phyloP scores from a whole-genome alignment of 2,888 invertebrate genomes.

The Parelbella ahira region DNA sequence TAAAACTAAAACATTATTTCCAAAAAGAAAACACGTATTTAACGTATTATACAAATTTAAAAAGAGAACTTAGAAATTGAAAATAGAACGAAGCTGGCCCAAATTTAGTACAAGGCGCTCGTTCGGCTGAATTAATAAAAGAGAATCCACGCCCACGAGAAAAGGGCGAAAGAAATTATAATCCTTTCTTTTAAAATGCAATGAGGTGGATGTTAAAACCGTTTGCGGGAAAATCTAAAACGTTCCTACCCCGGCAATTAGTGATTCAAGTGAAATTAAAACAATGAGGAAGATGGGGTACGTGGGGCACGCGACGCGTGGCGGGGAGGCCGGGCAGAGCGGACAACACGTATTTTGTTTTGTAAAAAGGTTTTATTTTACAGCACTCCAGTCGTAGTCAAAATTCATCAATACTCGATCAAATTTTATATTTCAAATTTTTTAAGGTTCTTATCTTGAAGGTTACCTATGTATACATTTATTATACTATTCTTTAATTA shows the following conservation, averaged over 20 bases:
- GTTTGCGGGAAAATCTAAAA: slow-evolving; percentile 74
- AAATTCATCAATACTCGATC: too few relatives aligned
- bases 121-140: slow-evolving; percentile 69
- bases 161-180: slow-evolving; percentile 70
- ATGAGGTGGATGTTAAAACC: slow-evolving; percentile 78
- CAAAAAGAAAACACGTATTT: too few relatives aligned
- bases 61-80: slow-evolving; percentile 15
- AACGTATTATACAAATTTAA: too few relatives aligned
- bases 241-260: slow-evolving; percentile 72
- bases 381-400: too few relatives aligned
- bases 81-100: slow-evolving; percentile 11
- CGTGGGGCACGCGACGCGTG: slow-evolving; percentile 39
- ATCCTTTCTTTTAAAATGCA: slow-evolving; percentile 80
- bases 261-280: slow-evolving; percentile 73
- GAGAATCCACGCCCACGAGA: slow-evolving; percentile 50
- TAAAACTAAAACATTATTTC: too few relatives aligned
- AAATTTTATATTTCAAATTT: too few relatives aligned
- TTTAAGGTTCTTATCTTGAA: too few relatives aligned
- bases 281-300: slow-evolving; percentile 60
- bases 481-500: too few relatives aligned
- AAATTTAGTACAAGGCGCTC: slow-evolving; percentile 35
- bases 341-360: slow-evolving; percentile 17
- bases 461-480: too few relatives aligned
- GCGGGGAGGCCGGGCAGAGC: slow-evolving; percentile 28
- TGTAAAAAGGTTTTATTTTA: too few relatives aligned